These are phyloP conservation scores for Epistrophella euchroma DNA, from an alignment of 2,888 invertebrate species.

Conservation along the genomic window DNA sequence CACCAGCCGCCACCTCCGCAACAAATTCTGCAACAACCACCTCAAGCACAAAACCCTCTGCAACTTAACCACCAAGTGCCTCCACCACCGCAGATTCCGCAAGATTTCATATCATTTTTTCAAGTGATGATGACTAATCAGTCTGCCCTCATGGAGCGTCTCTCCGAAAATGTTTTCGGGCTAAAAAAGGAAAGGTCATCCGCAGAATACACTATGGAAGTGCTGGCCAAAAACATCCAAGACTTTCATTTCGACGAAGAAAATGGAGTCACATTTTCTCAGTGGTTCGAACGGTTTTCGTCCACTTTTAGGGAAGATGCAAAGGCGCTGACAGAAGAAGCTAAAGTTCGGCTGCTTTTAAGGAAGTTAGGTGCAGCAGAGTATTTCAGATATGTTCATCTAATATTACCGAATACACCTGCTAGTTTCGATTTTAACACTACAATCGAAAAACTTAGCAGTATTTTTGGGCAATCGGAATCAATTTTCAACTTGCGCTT, in stretches of 20 bases:
- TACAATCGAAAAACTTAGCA: slow-evolving; percentile 54
- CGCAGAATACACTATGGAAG: slow-evolving; percentile 25
- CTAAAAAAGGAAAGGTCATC: slow-evolving; percentile 2
- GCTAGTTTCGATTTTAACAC: slow-evolving; percentile 48
- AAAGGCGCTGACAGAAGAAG: slow-evolving; percentile 8
- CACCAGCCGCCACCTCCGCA: not conserved
- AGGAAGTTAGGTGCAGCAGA: slow-evolving; percentile 34
- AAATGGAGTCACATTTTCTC: slow-evolving; percentile 29
- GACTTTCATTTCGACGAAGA: slow-evolving; percentile 36
- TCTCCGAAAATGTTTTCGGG: slow-evolving; percentile 2
- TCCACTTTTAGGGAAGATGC: slow-evolving; percentile 42
- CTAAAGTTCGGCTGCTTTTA: slow-evolving; percentile 38
- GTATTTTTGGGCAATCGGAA: slow-evolving; percentile 66
- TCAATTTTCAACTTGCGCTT: slow-evolving; percentile 63
- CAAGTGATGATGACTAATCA: slow-evolving; percentile 18
- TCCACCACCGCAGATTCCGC: not conserved
- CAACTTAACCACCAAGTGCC: slow-evolving; percentile 10
- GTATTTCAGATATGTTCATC: slow-evolving; percentile 44
- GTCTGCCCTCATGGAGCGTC: slow-evolving; percentile 12
- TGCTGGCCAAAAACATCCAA: slow-evolving; percentile 28
- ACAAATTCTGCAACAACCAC: slow-evolving; percentile 4
- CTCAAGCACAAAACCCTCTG: not conserved
- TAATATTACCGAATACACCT: slow-evolving; percentile 69
- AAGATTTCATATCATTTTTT: not conserved
- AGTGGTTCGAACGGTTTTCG: slow-evolving; percentile 26